phyloP scores from a whole-genome alignment of 2,888 invertebrate genomes.

The Philopedon plagiatum region DNA sequence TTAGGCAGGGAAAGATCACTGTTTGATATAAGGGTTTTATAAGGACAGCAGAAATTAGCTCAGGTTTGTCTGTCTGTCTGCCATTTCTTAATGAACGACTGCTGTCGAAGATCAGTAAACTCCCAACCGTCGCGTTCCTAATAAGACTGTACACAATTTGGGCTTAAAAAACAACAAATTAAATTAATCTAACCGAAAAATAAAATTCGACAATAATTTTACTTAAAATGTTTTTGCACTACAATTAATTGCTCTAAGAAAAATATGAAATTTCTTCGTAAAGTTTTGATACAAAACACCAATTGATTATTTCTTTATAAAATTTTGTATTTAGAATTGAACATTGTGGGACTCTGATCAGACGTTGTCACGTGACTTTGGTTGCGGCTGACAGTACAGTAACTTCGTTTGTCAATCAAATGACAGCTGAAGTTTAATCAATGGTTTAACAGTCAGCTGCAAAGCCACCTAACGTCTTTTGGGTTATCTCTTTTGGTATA shows the following conservation, averaged over 20 bases:
- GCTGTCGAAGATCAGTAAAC: not conserved
- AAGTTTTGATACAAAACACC: slow-evolving; percentile 48
- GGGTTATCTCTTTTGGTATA: no score
- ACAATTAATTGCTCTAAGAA: slow-evolving; percentile 24
- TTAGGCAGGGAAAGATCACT: not conserved
- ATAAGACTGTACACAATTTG: slow-evolving; percentile 14
- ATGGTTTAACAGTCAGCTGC: no score
- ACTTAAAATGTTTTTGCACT: slow-evolving; percentile 16
- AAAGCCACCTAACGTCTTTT: no score
- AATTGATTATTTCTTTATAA: slow-evolving; percentile 5
- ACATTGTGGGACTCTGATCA: not conserved
- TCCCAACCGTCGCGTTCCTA: not conserved
- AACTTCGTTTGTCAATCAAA: no score
- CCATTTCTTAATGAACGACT: not conserved
- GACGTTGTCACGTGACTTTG: no score
- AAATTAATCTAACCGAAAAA: slow-evolving; percentile 12
- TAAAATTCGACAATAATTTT: slow-evolving; percentile 17
- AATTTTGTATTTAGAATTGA: slow-evolving; percentile 23
- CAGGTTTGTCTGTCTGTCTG: no score
- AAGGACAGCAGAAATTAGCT: no score
- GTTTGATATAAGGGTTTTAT: not conserved
- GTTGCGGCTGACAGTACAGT: no score
- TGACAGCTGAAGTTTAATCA: no score
- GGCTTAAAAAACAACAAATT: slow-evolving; percentile 14
- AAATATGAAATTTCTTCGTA: slow-evolving; percentile 18